Evolutionary conservation across 2,113 vertebrate species (phyloP).

Genomic region (Orcinus orca): DNA sequence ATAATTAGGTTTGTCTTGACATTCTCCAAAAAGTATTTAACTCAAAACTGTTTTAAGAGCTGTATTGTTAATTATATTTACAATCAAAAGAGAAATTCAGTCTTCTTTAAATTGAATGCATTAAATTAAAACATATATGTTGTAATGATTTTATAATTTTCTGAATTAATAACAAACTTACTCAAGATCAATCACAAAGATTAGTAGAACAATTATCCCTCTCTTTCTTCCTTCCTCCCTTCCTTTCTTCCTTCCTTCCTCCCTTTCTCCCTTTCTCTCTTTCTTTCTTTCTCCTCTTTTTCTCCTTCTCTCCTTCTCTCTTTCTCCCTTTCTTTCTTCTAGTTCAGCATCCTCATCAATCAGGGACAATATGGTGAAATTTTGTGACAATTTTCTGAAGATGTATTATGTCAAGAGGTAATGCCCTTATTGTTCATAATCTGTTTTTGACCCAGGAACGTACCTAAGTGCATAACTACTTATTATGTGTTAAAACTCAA

Average conservation of each 20-base stretch:
- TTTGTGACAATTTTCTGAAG: neutral
- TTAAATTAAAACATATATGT: neutral
- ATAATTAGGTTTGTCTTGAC: neutral
- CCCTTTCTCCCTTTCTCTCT: fast-evolving
- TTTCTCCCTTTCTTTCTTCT: neutral
- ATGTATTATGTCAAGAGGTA: neutral
- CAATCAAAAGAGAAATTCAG: neutral
- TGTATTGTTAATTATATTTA: neutral
- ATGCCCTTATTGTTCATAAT: neutral
- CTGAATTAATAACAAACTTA: neutral
- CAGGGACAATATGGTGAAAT: neutral
- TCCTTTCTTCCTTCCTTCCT: neutral
- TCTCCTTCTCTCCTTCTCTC: neutral
- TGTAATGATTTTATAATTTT: neutral
- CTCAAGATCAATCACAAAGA: neutral
- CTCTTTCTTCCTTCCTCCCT: neutral
- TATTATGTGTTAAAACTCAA: neutral
- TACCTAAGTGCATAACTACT: neutral
- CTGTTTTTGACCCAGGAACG: neutral
- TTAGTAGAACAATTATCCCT: neutral
- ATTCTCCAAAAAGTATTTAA: neutral
- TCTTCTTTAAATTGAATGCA: neutral
- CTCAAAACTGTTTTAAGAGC: neutral
- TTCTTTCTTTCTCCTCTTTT: neutral
- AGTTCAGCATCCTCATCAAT: neutral